phyloP scores from a whole-genome alignment of 2,888 invertebrate genomes.

The Zygogramma bicolorata region DNA sequence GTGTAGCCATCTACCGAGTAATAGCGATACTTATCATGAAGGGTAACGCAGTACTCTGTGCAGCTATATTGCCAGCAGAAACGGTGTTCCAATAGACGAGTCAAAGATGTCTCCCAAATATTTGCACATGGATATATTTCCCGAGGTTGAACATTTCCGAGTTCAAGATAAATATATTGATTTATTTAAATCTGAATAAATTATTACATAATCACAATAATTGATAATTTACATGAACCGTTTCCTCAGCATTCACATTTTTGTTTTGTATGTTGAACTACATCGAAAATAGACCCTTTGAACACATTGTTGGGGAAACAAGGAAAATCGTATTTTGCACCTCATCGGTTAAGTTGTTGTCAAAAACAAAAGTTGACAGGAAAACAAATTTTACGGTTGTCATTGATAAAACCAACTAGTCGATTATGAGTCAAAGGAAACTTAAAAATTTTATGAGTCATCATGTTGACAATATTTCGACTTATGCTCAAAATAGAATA shows the following conservation, averaged over 20 bases:
- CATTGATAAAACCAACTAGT: no score
- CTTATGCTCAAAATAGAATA: background rate
- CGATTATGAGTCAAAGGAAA: background rate
- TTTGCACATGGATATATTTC: background rate
- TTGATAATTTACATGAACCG: background rate
- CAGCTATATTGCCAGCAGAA: background rate
- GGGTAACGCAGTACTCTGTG: background rate
- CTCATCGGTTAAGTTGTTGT: no score
- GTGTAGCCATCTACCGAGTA: constrained; percentile 17
- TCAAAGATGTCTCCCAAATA: background rate
- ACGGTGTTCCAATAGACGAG: background rate
- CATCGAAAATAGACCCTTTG: no score
- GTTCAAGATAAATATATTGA: background rate
- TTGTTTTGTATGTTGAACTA: no score
- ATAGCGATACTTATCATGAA: background rate
- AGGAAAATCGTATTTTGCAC: no score
- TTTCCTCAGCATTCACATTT: no score
- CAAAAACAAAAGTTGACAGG: no score
- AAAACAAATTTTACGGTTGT: no score
- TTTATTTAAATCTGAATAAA: background rate
- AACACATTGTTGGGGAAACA: no score
- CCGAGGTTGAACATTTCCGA: background rate
- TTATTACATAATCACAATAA: background rate
- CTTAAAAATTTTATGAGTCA: background rate
- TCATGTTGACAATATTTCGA: background rate